Conservation (phyloP, 2,113 vertebrate species). For the Cariama cristata region DNA sequence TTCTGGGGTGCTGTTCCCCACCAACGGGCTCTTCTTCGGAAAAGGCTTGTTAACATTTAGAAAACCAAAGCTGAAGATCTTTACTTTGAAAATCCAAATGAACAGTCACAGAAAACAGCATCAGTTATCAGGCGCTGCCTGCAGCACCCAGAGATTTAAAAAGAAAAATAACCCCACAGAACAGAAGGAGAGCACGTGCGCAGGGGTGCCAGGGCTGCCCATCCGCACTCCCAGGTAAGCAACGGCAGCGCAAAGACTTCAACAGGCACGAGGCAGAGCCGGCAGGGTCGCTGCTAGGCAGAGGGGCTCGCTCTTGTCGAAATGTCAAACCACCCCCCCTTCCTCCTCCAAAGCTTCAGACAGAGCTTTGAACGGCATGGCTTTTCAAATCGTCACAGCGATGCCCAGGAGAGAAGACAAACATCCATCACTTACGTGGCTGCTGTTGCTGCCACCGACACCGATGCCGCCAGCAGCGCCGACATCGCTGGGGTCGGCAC, state of each 20-base stretch:
- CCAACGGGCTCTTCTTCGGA: accelerated
- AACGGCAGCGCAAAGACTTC: accelerated
- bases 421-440: accelerated
- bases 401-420: neutral
- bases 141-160: neutral
- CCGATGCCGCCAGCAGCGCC: neutral
- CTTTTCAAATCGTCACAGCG: neutral
- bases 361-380: neutral
- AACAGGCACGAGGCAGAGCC: accelerated
- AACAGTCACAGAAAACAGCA: neutral
- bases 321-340: neutral
- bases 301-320: neutral
- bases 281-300: neutral
- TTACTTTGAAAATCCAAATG: neutral
- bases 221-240: accelerated
- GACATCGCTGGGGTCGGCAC: neutral
- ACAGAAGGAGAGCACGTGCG: accelerated
- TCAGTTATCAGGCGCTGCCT: no score
- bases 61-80: neutral
- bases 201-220: neutral
- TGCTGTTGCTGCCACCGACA: neutral
- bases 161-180: no score
- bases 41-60: neutral
- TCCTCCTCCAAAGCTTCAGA: neutral
- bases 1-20: neutral